Evolutionary conservation across 2,797 vertebrate genomes (phyloP).

Genomic region (Eulemur rubriventer): DNA sequence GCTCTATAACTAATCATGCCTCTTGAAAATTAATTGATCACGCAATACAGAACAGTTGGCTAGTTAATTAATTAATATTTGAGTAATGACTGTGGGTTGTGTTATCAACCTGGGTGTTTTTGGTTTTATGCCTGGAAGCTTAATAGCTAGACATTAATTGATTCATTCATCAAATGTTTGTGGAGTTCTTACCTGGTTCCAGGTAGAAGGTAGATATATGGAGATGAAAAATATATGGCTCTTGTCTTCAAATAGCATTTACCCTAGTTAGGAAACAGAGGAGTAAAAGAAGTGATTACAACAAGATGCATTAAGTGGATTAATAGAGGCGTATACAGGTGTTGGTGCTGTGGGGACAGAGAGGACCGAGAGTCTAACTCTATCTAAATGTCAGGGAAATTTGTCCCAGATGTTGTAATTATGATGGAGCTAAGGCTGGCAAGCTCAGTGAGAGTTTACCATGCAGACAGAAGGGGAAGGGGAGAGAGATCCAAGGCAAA

Average conservation of each 20-base stretch:
- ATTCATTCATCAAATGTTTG: neutral
- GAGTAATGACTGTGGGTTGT: neutral
- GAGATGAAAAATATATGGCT: neutral
- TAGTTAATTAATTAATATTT: neutral
- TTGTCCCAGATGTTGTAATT: neutral
- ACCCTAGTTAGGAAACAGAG: neutral
- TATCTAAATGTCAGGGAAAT: neutral
- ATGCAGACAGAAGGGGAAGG: neutral
- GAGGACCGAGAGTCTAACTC: neutral
- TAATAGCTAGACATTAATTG: neutral
- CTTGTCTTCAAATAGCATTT: neutral
- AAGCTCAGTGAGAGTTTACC: neutral
- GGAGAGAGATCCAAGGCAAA: neutral
- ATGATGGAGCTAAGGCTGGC: neutral
- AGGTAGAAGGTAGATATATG: neutral
- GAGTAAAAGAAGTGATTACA: neutral
- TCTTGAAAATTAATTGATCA: constrained; percentile 15
- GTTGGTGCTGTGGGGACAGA: neutral
- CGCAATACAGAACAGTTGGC: neutral
- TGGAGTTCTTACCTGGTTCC: neutral
- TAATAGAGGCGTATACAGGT: neutral
- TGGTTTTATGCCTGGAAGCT: neutral
- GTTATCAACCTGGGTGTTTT: neutral
- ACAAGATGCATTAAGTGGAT: neutral
- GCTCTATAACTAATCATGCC: neutral